Conservation (phyloP, 2,888 invertebrate species). For the Pachliopta kotzebuea region DNA sequence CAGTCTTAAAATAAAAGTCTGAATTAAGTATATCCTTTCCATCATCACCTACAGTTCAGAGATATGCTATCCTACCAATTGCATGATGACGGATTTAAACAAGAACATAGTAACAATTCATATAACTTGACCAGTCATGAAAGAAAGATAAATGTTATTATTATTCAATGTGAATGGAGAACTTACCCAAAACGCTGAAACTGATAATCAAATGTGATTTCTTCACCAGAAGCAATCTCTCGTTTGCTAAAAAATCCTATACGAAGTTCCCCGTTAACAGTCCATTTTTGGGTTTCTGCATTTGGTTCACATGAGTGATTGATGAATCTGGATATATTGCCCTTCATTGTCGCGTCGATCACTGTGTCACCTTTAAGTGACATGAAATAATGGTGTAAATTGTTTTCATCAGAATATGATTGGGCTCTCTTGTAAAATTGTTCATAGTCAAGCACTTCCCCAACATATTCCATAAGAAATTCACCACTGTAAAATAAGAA, state of each 20-base stretch:
- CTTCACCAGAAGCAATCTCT: constrained; percentile 91
- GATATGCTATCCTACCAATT: no score
- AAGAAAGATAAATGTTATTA: no score
- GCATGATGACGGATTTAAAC: no score
- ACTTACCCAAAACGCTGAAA: constrained; percentile 96
- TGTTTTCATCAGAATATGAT: constrained; percentile 93
- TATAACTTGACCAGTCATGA: no score
- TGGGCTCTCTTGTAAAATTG: constrained; percentile 94
- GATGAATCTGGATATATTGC: constrained; percentile 97
- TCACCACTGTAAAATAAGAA: constrained; percentile 84
- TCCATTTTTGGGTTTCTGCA: constrained; percentile 99
- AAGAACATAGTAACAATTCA: no score
- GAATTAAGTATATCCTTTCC: no score
- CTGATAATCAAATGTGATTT: constrained; percentile 99
- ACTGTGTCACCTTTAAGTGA: constrained; percentile 91
- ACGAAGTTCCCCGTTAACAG: constrained; percentile 93
- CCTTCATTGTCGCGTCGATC: constrained; percentile 97
- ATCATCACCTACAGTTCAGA: no score
- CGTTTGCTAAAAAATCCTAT: constrained; percentile 98
- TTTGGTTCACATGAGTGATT: constrained; percentile 99
- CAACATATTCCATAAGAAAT: constrained; percentile 99
- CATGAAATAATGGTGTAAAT: constrained; percentile 98
- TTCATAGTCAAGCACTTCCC: constrained; percentile 95
- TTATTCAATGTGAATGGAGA: no score
- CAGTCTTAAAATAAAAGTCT: no score